Conservation (phyloP, 2,113 vertebrate species). For the Notechis scutatus region DNA sequence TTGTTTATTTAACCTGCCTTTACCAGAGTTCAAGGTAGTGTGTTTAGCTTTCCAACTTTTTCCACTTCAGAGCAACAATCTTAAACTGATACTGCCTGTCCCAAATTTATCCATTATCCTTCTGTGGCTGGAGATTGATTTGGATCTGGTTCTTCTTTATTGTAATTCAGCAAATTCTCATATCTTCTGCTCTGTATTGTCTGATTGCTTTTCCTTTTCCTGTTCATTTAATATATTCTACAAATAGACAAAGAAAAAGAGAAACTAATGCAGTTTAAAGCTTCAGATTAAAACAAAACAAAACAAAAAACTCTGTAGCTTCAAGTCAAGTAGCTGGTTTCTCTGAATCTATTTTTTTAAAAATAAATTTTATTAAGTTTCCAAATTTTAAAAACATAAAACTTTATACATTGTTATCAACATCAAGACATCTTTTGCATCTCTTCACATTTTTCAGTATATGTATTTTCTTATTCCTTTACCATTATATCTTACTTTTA, state of each 20-base stretch:
- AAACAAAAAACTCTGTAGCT: background rate
- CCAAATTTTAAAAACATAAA: too few relatives aligned
- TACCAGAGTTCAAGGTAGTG: background rate
- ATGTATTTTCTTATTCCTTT: too few relatives aligned
- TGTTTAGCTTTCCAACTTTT: background rate
- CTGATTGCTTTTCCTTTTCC: background rate
- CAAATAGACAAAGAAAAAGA: background rate
- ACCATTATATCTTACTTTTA: too few relatives aligned
- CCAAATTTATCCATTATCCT: background rate
- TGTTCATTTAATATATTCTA: background rate
- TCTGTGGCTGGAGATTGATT: background rate
- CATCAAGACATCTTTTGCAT: too few relatives aligned
- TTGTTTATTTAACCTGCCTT: background rate
- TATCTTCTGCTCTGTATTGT: background rate
- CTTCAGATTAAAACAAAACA: background rate
- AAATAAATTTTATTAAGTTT: too few relatives aligned
- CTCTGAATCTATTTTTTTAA: background rate
- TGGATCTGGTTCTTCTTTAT: background rate
- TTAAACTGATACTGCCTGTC: background rate
- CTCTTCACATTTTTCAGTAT: too few relatives aligned
- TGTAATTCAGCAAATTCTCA: background rate
- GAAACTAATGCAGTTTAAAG: background rate
- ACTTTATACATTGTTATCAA: too few relatives aligned
- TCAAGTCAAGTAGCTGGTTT: background rate
- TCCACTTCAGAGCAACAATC: background rate